Percentiles rank a stretch among this genome's conserved stretches.
Evolutionary conservation across 2,888 invertebrate species (phyloP).

Genomic region (Pyrocoelia pectoralis): DNA sequence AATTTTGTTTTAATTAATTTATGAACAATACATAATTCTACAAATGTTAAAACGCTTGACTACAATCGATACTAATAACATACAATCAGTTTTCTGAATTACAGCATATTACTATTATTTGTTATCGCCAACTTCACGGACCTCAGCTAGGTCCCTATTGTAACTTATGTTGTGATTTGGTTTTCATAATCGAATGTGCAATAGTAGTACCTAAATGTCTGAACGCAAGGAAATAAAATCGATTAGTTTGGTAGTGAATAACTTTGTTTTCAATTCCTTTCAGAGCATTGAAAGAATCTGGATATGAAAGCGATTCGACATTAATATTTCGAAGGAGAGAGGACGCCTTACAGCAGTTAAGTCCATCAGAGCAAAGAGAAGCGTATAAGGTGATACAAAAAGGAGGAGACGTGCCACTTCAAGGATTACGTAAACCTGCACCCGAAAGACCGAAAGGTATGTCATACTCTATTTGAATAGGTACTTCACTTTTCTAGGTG

Average conservation of each 20-base stretch:
- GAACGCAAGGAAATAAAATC: too few relatives aligned
- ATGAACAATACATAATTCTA: too few relatives aligned
- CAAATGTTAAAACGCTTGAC: too few relatives aligned
- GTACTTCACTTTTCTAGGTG: slow-evolving; percentile 22
- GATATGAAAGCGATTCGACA: slow-evolving; percentile 91
- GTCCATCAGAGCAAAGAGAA: slow-evolving; percentile 83
- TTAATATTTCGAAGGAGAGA: slow-evolving; percentile 82
- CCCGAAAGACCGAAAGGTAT: slow-evolving; percentile 84
- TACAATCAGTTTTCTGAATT: too few relatives aligned
- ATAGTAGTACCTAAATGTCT: too few relatives aligned
- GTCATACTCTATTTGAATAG: slow-evolving; percentile 42
- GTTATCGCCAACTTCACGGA: too few relatives aligned
- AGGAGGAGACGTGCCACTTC: slow-evolving; percentile 93
- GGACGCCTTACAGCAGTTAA: slow-evolving; percentile 69
- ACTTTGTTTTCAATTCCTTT: slow-evolving; percentile 26
- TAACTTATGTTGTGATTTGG: too few relatives aligned
- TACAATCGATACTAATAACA: too few relatives aligned
- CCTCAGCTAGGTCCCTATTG: too few relatives aligned
- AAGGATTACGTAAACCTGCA: slow-evolving; percentile 90
- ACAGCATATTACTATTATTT: too few relatives aligned
- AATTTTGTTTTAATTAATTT: too few relatives aligned
- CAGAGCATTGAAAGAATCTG: slow-evolving; percentile 87
- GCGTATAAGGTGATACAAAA: slow-evolving; percentile 90
- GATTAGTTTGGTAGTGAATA: neutral
- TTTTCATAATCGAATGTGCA: too few relatives aligned